Evolutionary conservation across 2,113 vertebrate species (phyloP).

Genomic region (Plotosus lineatus): DNA sequence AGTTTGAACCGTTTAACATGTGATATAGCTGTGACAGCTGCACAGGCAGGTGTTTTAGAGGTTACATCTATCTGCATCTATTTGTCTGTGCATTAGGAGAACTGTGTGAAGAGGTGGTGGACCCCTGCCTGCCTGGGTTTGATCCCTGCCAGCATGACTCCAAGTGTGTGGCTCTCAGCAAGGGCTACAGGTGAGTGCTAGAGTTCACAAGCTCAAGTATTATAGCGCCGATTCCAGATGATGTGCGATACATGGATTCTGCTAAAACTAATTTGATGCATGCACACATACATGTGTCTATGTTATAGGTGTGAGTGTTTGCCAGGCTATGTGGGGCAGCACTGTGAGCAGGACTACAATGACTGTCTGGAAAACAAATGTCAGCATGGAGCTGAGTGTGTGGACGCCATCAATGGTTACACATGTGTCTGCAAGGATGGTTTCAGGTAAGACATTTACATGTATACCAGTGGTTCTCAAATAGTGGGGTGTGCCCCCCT

Average conservation of each 20-base stretch:
- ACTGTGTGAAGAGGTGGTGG: slow-evolving; percentile 89
- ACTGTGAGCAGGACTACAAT: slow-evolving; percentile 86
- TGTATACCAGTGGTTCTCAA: too few species aligned
- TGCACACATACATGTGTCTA: neutral
- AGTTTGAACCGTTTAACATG: slow-evolving; percentile 31
- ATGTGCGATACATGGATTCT: neutral
- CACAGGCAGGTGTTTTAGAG: neutral
- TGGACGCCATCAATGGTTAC: slow-evolving; percentile 90
- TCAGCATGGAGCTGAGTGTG: slow-evolving; percentile 87
- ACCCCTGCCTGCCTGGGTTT: slow-evolving; percentile 81
- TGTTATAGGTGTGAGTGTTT: slow-evolving; percentile 87
- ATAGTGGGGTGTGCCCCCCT: too few species aligned
- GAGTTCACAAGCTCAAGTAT: slow-evolving; percentile 20
- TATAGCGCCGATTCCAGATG: neutral
- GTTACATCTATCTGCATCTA: slow-evolving; percentile 4
- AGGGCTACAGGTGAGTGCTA: slow-evolving; percentile 79
- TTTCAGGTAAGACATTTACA: slow-evolving; percentile 81
- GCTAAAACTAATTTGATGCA: too few species aligned
- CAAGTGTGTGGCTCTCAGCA: slow-evolving; percentile 84
- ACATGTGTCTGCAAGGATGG: slow-evolving; percentile 91
- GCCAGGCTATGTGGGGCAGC: slow-evolving; percentile 89
- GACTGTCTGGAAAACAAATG: slow-evolving; percentile 91
- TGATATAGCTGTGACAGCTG: neutral
- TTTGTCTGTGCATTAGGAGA: slow-evolving; percentile 77
- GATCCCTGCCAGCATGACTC: slow-evolving; percentile 90